Conservation (phyloP, 2,113 vertebrate genomes). For the Pygoscelis adeliae region DNA sequence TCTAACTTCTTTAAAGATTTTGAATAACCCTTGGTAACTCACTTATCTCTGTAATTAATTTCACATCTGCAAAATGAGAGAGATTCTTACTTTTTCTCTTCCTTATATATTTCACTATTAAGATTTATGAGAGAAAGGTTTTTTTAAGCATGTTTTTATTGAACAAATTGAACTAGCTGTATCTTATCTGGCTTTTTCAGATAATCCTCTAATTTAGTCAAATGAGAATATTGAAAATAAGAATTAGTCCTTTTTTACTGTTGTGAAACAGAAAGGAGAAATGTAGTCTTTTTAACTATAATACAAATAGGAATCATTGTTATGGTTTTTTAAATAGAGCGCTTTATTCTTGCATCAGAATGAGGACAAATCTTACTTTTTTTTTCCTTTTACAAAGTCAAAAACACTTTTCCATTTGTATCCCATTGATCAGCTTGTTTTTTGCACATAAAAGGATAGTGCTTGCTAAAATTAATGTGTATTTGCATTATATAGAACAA, state of each 20-base stretch:
- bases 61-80: neutral
- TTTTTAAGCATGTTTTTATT: neutral
- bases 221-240: slow-evolving; percentile 33
- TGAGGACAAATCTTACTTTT: neutral
- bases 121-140: neutral
- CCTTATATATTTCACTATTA: neutral
- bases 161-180: slow-evolving; percentile 3
- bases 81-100: neutral
- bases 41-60: slow-evolving; percentile 50
- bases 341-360: neutral
- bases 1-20: neutral
- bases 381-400: neutral
- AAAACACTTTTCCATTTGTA: neutral
- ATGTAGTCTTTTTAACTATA: neutral
- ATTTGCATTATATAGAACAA: neutral
- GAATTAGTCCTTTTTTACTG: neutral
- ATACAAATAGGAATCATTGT: neutral
- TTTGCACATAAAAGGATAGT: neutral
- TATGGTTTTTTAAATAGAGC: neutral
- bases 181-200: slow-evolving; percentile 16
- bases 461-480: neutral
- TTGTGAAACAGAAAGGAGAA: neutral
- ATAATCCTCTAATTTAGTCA: slow-evolving; percentile 39
- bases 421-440: neutral
- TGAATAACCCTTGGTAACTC: slow-evolving; percentile 3